A percentile compares a stretch with the other conserved stretches of the same genome.
Conservation (phyloP, 2,888 invertebrate genomes). For the Tachina fera region DNA sequence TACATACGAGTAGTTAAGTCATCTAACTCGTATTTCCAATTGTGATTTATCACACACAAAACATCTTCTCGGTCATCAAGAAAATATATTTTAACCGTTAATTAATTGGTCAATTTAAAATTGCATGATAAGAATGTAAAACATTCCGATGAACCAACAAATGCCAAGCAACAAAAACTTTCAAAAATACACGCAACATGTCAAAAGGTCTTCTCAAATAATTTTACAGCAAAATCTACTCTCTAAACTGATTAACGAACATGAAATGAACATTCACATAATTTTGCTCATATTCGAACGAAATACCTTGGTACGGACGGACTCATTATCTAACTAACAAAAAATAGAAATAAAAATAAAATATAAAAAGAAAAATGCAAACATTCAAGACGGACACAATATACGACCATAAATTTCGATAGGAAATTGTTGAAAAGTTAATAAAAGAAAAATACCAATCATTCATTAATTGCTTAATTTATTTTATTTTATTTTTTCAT, state of each 20-base stretch:
- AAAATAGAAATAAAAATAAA: too few relatives aligned
- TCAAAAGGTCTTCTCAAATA: constrained; percentile 67
- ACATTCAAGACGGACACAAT: constrained; percentile 5
- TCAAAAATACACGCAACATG: constrained; percentile 71
- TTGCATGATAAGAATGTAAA: constrained; percentile 43
- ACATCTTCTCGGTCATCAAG: neutral
- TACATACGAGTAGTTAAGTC: too few relatives aligned
- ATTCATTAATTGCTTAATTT: constrained; percentile 68
- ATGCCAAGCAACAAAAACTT: constrained; percentile 56
- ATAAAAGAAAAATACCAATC: constrained; percentile 41
- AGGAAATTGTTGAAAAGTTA: constrained; percentile 57
- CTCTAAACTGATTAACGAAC: constrained; percentile 53
- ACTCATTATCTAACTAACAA: constrained; percentile 37
- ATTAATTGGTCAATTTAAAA: constrained; percentile 64
- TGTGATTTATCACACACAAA: constrained; percentile 39
- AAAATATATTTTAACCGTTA: constrained; percentile 45
- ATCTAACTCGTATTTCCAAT: constrained; percentile 25
- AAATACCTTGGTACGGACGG: constrained; percentile 1
- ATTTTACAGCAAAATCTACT: constrained; percentile 47
- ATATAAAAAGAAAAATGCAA: constrained; percentile 14
- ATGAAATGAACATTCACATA: constrained; percentile 50
- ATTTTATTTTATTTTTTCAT: constrained; percentile 62
- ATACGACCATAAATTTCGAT: constrained; percentile 47
- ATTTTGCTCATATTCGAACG: constrained; percentile 27
- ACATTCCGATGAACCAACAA: constrained; percentile 48